These are phyloP conservation scores for Alaudala cheleensis DNA, from an alignment of 2,113 vertebrate species.

Conservation along the genomic window DNA sequence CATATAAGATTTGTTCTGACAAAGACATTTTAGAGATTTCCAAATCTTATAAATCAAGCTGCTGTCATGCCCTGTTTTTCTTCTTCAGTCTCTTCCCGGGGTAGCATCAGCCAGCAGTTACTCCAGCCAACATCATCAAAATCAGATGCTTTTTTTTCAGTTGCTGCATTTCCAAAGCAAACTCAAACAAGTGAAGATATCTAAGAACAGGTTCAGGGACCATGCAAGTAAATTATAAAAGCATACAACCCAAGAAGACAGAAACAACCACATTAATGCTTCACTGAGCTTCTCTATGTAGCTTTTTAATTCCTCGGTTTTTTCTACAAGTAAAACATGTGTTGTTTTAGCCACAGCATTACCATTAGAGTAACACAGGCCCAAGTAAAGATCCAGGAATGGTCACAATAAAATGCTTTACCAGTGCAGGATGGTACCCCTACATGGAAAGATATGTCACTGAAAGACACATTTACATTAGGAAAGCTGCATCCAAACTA, in stretches of 20 bases:
- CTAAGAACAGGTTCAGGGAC: constrained; percentile 17
- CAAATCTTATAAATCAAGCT: neutral
- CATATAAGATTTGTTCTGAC: neutral
- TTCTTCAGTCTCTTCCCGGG: neutral
- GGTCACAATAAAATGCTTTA: neutral
- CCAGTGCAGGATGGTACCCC: neutral
- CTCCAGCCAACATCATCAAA: constrained; percentile 31
- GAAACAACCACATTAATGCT: neutral
- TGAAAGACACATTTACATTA: neutral
- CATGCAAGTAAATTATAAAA: neutral
- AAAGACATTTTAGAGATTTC: neutral
- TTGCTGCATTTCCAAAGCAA: constrained; percentile 29
- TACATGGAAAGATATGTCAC: neutral
- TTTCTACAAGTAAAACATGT: neutral
- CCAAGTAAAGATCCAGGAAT: neutral
- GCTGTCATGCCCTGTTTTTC: neutral
- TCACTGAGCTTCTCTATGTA: neutral
- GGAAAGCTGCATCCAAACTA: neutral
- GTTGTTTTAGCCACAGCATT: neutral
- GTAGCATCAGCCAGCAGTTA: neutral
- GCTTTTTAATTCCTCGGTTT: neutral
- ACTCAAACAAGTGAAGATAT: neutral
- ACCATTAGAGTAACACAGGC: neutral
- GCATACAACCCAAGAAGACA: neutral
- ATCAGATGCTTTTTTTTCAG: neutral